phyloP scores from a whole-genome alignment of 2,797 vertebrate genomes.

The Schizopygopsis malacanthus region DNA sequence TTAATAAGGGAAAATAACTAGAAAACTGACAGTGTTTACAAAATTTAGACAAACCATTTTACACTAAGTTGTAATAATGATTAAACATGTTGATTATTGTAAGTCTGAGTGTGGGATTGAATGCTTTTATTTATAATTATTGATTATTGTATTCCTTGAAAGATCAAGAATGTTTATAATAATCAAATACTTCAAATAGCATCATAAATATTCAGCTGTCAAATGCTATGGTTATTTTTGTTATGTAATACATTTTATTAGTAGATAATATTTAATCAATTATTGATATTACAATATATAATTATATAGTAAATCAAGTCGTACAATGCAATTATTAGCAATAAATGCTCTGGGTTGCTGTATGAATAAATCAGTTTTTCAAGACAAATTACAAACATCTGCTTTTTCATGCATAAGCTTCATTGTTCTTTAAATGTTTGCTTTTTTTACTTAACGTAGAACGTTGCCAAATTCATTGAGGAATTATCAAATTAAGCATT shows the following conservation, averaged over 20 bases:
- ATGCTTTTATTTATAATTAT: neutral
- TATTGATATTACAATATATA: neutral
- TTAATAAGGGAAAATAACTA: slow-evolving; percentile 5
- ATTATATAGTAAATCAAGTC: neutral
- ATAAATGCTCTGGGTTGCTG: neutral
- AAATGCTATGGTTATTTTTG: neutral
- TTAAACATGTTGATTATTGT: slow-evolving; percentile 31
- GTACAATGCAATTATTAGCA: neutral
- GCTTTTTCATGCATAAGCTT: neutral
- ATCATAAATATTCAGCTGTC: neutral
- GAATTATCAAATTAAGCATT: neutral
- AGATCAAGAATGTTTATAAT: neutral
- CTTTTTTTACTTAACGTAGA: neutral
- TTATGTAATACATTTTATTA: neutral
- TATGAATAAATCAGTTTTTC: slow-evolving; percentile 7
- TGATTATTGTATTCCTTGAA: neutral
- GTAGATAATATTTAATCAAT: neutral
- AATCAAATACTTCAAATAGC: slow-evolving; percentile 1
- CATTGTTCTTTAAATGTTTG: neutral
- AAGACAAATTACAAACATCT: neutral
- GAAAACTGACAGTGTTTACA: slow-evolving; percentile 40
- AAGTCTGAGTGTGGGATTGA: neutral
- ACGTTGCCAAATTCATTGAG: too few species aligned
- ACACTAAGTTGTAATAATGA: slow-evolving; percentile 12
- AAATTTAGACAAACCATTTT: neutral